Base-by-base conservation (phyloP, 2,888 invertebrate species). In the Monopis laevigella region DNA sequence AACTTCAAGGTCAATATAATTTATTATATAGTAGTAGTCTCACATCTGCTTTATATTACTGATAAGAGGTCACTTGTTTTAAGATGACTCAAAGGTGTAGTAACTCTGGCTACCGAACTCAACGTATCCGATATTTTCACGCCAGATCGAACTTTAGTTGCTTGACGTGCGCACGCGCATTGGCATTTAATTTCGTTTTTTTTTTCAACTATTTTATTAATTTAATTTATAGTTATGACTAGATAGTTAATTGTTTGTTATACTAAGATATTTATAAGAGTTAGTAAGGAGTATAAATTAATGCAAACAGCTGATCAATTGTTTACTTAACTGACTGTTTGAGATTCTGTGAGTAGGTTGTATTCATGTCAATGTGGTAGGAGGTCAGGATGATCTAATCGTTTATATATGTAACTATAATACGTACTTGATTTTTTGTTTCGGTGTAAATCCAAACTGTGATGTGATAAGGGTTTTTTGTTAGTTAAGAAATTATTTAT, bases 371-470 rank as follows among this genome's bases (percentile, higher is more conserved):
- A 51, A 35, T n/a, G 44, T 49, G 48, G 34, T 34, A 16, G 36
- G 12, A 21, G 36, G 21, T 21, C 36, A 53, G 49, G 56, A 53
- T 68, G 67, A 68, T 58, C 64, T 66, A 66, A 69, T 60, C 55
- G 55, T 41, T 49, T 43, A 55, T 48, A 52, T 53, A 47, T 51
- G 42, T 39, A 45, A 43, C 49, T 49, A 56, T 46, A 43, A 64
- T 62, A 65, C n/a, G n/a, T n/a, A n/a, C n/a, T n/a, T n/a, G n/a
- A n/a, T n/a, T n/a, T 48, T 45, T 36, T 47, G 48, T 27, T 45
- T 49, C 10, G 14, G 39, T 45, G 17, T 43, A 46, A 43, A 40
- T 39, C 14, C 8, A 30, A 14, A 17, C 10, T n/a, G n/a, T n/a
- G n/a, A n/a, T n/a, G n/a, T n/a, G n/a, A n/a, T n/a, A n/a, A n/a